These are phyloP conservation scores for Alectura lathami DNA, from an alignment of 2,113 vertebrate genomes.

Conservation along the genomic window DNA sequence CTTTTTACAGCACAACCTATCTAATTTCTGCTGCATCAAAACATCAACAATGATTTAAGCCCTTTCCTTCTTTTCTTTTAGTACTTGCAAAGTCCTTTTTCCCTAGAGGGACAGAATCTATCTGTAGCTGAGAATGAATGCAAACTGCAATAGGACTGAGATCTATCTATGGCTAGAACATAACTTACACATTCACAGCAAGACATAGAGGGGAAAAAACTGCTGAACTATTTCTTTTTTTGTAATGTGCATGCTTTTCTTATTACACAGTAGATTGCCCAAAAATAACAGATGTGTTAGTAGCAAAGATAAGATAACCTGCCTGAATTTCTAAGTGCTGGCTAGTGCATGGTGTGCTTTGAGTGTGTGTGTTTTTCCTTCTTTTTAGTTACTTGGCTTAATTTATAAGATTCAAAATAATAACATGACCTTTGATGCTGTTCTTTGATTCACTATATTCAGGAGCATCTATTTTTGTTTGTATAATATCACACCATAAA, in stretches of 20 bases:
- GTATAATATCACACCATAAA: constrained; percentile 23
- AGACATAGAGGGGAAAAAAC: not conserved
- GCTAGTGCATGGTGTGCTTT: not conserved
- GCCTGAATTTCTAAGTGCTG: not conserved
- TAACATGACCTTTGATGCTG: not conserved
- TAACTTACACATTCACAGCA: not conserved
- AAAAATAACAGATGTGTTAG: not conserved
- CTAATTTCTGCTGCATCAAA: not conserved
- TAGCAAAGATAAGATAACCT: not conserved
- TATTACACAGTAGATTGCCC: not conserved
- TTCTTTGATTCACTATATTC: not conserved
- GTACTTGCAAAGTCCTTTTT: not conserved
- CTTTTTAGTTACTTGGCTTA: constrained; percentile 16
- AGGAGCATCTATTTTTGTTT: constrained; percentile 47
- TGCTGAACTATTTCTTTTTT: not conserved
- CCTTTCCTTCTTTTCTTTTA: not conserved
- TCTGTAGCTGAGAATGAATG: not conserved
- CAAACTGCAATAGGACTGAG: not conserved
- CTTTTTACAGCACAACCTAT: not conserved
- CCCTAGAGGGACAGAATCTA: not conserved
- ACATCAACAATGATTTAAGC: not conserved
- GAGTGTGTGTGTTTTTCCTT: not conserved
- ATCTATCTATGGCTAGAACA: not conserved
- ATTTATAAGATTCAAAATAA: constrained; percentile 40
- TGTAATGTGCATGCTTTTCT: not conserved